A percentile compares a stretch with the other conserved stretches of the same genome.
Conservation (phyloP, 2,888 invertebrate species). For the Luperina testacea region DNA sequence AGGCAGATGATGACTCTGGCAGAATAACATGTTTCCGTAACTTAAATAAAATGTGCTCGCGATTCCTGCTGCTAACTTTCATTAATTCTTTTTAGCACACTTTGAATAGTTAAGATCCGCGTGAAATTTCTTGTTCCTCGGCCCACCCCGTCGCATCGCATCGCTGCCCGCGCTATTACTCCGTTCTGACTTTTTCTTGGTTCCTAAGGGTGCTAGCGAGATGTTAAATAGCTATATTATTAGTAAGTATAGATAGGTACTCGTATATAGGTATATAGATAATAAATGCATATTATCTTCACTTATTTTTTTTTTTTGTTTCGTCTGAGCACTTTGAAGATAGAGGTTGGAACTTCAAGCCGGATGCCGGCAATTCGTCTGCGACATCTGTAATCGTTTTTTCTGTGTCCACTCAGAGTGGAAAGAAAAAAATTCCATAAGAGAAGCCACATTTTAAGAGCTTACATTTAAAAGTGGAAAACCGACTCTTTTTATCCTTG, state of each 20-base stretch:
- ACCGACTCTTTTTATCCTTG: background rate
- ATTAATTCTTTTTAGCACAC: too few species aligned
- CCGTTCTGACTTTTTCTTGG: background rate
- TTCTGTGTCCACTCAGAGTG: background rate
- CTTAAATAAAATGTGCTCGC: background rate
- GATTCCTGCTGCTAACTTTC: too few species aligned
- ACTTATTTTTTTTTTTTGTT: background rate
- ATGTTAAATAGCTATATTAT: background rate
- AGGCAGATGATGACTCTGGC: background rate
- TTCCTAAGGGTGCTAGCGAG: too few species aligned
- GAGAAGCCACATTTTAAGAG: background rate
- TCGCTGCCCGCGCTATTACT: background rate
- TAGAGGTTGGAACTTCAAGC: background rate
- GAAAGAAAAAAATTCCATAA: background rate
- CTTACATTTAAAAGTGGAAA: background rate
- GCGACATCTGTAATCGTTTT: constrained; percentile 3
- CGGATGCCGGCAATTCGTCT: background rate
- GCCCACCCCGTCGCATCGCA: background rate
- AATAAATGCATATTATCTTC: background rate
- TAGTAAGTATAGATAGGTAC: too few species aligned
- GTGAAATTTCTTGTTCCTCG: too few species aligned
- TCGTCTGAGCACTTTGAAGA: background rate
- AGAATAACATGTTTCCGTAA: constrained; percentile 26
- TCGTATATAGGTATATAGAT: too few species aligned
- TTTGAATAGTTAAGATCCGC: too few species aligned